Conservation (phyloP, 2,113 vertebrate genomes). For the Alces alces region DNA sequence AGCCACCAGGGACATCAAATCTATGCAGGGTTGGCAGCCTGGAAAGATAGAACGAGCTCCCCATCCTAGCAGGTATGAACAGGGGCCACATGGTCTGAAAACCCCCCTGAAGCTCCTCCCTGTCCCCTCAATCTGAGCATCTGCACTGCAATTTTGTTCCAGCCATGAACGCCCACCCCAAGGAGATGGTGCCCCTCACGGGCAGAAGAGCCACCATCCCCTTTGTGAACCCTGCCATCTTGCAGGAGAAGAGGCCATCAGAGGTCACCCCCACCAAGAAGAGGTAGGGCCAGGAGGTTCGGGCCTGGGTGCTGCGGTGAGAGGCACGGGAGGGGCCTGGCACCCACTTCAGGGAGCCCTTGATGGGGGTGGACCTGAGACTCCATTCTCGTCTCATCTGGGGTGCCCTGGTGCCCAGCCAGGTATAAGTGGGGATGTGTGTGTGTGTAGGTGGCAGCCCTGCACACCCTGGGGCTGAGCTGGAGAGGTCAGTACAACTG, state of each 20-base stretch:
- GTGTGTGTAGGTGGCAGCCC: background rate
- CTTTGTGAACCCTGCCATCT: background rate
- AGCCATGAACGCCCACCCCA: constrained; percentile 62
- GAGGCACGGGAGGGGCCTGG: background rate
- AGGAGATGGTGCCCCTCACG: constrained; percentile 60
- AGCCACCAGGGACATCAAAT: background rate
- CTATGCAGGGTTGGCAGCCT: background rate
- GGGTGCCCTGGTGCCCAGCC: background rate
- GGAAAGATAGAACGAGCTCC: background rate
- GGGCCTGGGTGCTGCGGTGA: background rate
- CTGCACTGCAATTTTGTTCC: background rate
- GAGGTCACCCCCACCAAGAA: constrained; percentile 72
- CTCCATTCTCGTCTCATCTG: background rate
- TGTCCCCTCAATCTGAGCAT: background rate
- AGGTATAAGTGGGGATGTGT: background rate
- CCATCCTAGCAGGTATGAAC: background rate
- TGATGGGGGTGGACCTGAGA: background rate
- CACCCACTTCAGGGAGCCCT: background rate
- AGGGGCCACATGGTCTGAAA: background rate
- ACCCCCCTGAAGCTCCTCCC: background rate
- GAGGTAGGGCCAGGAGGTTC: constrained; percentile 30
- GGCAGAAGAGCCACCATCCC: background rate
- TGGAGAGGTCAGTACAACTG: background rate
- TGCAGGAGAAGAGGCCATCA: constrained; percentile 46
- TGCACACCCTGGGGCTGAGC: background rate